Percentiles rank a stretch among this genome's conserved stretches.
Conservation (phyloP, 2,797 vertebrate species). For the Etheostoma nigrum region DNA sequence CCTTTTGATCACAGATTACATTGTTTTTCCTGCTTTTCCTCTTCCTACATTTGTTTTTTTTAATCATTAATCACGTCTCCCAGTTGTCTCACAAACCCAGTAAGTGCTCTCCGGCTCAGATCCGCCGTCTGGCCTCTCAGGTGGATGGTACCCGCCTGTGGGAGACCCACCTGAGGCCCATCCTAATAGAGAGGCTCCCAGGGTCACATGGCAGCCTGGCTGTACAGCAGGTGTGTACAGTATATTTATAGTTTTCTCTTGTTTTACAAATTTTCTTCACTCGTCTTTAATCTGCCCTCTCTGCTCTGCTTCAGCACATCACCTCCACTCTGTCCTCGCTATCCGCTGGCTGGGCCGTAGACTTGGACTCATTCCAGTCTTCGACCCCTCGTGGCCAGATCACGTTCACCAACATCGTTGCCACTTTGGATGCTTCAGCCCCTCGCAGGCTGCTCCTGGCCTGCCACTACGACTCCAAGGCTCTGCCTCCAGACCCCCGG, state of each 20-base stretch:
- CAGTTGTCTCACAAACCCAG: constrained; percentile 84
- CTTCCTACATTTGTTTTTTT: neutral
- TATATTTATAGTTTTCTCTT: constrained; percentile 5
- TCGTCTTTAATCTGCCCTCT: constrained; percentile 15
- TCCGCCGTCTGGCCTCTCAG: constrained; percentile 84
- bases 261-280: too few relatives aligned
- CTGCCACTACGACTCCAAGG: constrained; percentile 95
- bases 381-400: constrained; percentile 86
- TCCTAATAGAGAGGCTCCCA: constrained; percentile 88
- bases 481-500: constrained; percentile 76
- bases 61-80: neutral
- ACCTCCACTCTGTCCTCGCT: constrained; percentile 80
- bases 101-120: constrained; percentile 81
- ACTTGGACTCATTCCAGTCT: constrained; percentile 88
- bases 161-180: constrained; percentile 86
- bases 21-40: neutral
- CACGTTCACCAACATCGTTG: constrained; percentile 90
- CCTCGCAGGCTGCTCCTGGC: constrained; percentile 87
- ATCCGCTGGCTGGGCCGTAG: constrained; percentile 88
- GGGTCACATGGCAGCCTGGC: constrained; percentile 87
- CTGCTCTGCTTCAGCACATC: constrained; percentile 85
- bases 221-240: constrained; percentile 86
- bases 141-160: constrained; percentile 87
- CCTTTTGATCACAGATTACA: neutral
- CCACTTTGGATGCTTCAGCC: constrained; percentile 86